These are phyloP conservation scores for Heterocephalus glaber DNA, from an alignment of 2,113 vertebrate species.

Conservation along the genomic window DNA sequence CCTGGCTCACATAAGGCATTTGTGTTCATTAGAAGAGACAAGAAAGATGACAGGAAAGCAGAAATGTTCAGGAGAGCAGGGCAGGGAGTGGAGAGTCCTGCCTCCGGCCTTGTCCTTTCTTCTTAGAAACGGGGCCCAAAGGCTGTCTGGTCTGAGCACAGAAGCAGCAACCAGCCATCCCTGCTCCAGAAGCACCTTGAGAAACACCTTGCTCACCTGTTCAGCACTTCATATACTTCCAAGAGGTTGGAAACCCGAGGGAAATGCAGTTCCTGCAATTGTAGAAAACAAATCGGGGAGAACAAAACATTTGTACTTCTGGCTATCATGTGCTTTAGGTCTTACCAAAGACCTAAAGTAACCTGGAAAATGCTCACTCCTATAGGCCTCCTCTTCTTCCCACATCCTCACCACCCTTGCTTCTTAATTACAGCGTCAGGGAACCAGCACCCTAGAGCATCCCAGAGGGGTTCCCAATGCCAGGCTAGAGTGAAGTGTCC, in stretches of 20 bases:
- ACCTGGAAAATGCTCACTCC: background rate
- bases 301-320: background rate
- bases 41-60: too few species aligned
- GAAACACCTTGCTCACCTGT: slow-evolving; percentile 72
- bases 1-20: background rate
- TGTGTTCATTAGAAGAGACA: too few species aligned
- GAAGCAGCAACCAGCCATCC: background rate
- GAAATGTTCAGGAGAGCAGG: too few species aligned
- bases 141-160: too few species aligned
- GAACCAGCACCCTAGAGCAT: background rate
- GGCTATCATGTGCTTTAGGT: background rate
- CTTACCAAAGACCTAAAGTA: background rate
- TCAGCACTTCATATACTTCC: slow-evolving; percentile 78
- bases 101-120: background rate
- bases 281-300: background rate
- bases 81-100: background rate
- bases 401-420: accelerated
- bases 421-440: background rate
- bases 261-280: slow-evolving; percentile 77
- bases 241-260: slow-evolving; percentile 80
- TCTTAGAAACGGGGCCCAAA: background rate
- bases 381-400: too few species aligned
- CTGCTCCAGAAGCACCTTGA: background rate
- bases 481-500: background rate
- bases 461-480: background rate